A percentile compares a stretch with the other conserved stretches of the same genome.
These are phyloP conservation scores for Pseudopipra pipra DNA, from an alignment of 2,113 vertebrate species.

Conservation along the genomic window DNA sequence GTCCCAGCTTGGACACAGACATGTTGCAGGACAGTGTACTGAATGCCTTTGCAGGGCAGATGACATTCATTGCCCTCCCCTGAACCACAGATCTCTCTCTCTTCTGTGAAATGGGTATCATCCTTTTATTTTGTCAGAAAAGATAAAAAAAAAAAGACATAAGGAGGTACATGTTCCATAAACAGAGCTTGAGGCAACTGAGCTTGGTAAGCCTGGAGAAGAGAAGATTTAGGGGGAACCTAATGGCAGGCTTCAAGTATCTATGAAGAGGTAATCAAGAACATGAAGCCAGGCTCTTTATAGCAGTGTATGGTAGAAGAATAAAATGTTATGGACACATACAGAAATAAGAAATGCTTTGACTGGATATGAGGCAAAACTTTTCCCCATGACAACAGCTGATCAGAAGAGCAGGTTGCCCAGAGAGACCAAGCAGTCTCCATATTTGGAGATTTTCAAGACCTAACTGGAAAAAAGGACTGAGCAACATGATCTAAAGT, in stretches of 20 bases:
- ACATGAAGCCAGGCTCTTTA: neutral
- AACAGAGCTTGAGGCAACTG: neutral
- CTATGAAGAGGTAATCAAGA: neutral
- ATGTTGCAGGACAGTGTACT: neutral
- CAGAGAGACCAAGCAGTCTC: neutral
- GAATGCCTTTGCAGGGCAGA: neutral
- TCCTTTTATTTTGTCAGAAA: neutral
- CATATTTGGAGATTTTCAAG: neutral
- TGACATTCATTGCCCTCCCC: neutral
- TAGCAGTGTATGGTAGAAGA: neutral
- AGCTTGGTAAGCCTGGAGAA: neutral
- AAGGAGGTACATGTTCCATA: neutral
- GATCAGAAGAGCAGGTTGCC: neutral
- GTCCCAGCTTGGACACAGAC: neutral
- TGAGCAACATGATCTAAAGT: neutral
- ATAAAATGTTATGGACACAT: neutral
- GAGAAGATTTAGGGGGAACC: neutral
- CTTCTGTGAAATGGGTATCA: neutral
- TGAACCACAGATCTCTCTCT: neutral
- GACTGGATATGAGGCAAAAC: neutral
- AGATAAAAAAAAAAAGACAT: neutral
- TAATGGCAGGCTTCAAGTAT: neutral
- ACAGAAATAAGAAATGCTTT: neutral
- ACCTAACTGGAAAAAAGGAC: neutral
- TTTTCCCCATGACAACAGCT: neutral